Evolutionary conservation across 1,140 invertebrate species (phyloP), one percentile per base, ranked within the genome.

Genomic region (Drosophila lacteicornis): DNA sequence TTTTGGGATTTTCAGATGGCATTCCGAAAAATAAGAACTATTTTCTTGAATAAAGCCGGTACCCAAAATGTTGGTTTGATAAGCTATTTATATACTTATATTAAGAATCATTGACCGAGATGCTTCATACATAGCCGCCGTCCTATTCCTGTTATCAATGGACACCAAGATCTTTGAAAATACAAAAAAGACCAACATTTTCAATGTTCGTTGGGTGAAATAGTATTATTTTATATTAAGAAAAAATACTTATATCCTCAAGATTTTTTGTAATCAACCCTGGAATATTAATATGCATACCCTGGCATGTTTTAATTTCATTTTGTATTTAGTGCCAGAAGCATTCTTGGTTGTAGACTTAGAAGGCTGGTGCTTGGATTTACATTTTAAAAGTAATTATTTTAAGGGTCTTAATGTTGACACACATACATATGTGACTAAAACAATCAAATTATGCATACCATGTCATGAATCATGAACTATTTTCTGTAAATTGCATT

Each of bases 251-350:
- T 9, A 7, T 13, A 19, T 38, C 25, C 12, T 47, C 13, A 47
- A 45, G 22, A 15, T 49, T 36, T 71, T 40, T 38, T 71, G 22
- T 42, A 71, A 40, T 69, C 65, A 57, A 33, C 67, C 68, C 68
- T 22, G 40, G 66, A 19, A 38, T 19, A 38, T 38, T 22, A 55
- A 55, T 55, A 38, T 22, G 51, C 17, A 55, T 38, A 19, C n/a
- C 7, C 3, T 19, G n/a, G 12, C 53, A 69, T 56, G 22, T 36
- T 38, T 53, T 46, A 50, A 58, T 65, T 43, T 33, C 53, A 63
- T 65, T 75, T 17, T 17, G 30, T 40, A 51, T 22, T 45, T 27
- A 43, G 30, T 38, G 51, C 51, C 22, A 51, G 47, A 45, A 55
- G 51, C 50, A 33, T 40, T 36, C 27, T 58, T 63, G 61, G 66